These are phyloP conservation scores for Salvelinus fontinalis DNA, from an alignment of 2,113 vertebrate genomes.

Conservation along the genomic window DNA sequence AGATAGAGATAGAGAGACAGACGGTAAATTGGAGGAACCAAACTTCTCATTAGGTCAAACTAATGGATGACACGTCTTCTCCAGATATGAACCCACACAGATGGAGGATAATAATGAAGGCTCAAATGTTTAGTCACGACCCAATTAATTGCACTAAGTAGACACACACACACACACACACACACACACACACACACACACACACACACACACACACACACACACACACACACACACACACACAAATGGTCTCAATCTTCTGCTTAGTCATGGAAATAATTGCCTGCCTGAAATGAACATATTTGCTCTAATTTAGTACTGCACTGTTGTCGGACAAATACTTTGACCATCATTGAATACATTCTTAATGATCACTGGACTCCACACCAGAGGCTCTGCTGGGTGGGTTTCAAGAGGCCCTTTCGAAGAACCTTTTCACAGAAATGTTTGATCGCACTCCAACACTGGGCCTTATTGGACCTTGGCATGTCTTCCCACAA, in stretches of 20 bases:
- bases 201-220: neutral
- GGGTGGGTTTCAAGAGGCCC: constrained; percentile 6
- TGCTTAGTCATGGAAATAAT: neutral
- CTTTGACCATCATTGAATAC: constrained; percentile 47
- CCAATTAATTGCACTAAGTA: neutral
- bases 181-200: neutral
- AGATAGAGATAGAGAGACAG: neutral
- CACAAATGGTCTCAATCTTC: neutral
- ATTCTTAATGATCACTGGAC: constrained; percentile 23
- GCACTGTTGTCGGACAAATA: constrained; percentile 34
- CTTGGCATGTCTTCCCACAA: constrained; percentile 24
- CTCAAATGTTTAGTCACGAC: neutral
- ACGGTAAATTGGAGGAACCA: neutral
- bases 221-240: neutral
- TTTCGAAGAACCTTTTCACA: neutral
- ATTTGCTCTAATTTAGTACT: constrained; percentile 35
- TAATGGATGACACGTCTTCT: constrained; percentile 40
- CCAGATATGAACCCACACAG: constrained; percentile 22
- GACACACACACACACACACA: neutral
- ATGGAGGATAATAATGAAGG: neutral
- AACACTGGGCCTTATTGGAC: constrained; percentile 15
- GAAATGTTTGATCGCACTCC: constrained; percentile 11
- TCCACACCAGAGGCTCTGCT: neutral
- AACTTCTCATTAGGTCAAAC: neutral
- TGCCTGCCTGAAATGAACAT: neutral